Evolutionary conservation across 2,113 vertebrate species (phyloP).

Genomic region (Zosterops hypoxanthus): DNA sequence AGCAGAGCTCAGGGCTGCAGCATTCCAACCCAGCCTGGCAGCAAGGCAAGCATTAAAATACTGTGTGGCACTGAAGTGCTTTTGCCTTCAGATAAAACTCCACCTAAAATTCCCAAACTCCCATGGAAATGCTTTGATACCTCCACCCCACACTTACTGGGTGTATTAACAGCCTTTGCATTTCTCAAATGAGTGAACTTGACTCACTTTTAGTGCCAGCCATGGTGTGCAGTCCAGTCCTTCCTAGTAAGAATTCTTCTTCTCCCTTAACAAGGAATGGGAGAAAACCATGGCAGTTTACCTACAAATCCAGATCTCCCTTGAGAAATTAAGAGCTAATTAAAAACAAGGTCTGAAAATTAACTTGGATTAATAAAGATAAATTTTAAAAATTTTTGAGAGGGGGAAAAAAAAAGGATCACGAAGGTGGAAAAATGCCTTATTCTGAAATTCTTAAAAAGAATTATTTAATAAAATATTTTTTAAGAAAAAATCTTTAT

Average conservation of each 20-base stretch:
- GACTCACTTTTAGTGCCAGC: not conserved
- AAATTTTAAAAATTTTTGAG: not conserved
- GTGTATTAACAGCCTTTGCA: not conserved
- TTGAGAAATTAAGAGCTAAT: not conserved
- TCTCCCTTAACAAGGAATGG: not conserved
- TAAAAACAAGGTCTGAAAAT: not conserved
- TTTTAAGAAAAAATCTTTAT: not conserved
- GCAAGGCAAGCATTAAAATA: not conserved
- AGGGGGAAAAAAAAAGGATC: fast-evolving
- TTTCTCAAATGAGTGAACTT: not conserved
- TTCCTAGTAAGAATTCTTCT: not conserved
- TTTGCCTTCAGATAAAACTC: not conserved
- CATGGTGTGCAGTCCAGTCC: fast-evolving
- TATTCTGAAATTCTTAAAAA: not conserved
- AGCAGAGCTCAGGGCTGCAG: not conserved
- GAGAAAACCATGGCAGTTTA: not conserved
- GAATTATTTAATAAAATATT: not conserved
- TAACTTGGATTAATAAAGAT: not conserved
- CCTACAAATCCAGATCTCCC: not conserved
- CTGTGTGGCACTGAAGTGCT: not conserved
- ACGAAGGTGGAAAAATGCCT: not conserved
- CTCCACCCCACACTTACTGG: not conserved
- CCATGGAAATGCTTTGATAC: not conserved
- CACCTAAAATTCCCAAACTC: not conserved
- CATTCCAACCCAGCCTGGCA: not conserved